Evolutionary conservation across 2,888 invertebrate genomes (phyloP).

Genomic region (Ectropis crepuscularia): DNA sequence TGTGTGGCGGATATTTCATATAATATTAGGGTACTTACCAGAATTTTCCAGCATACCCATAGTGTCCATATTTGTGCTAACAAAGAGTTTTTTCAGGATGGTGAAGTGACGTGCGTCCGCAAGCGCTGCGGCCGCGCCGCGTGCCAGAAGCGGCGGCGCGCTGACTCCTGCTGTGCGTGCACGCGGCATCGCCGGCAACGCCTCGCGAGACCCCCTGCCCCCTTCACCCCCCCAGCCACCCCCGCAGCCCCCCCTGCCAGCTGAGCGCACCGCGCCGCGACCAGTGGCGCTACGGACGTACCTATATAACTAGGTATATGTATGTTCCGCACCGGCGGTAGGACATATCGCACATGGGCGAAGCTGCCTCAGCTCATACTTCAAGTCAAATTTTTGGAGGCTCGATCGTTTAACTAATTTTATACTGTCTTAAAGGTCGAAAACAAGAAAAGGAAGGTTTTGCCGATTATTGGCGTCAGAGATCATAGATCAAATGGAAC

Average conservation of each 20-base stretch:
- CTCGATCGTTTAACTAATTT: slow-evolving; percentile 1
- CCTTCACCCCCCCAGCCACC: slow-evolving; percentile 48
- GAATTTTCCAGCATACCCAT: no score
- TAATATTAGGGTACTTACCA: no score
- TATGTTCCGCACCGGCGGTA: slow-evolving; percentile 24
- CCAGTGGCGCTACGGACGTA: slow-evolving; percentile 13
- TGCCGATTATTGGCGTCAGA: slow-evolving; percentile 1
- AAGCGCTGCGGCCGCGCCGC: slow-evolving; percentile 91
- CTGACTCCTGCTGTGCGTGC: slow-evolving; percentile 87
- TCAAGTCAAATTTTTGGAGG: slow-evolving; percentile 11
- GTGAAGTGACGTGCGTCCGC: slow-evolving; percentile 91
- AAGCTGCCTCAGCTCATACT: slow-evolving; percentile 7
- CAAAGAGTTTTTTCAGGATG: slow-evolving; percentile 85
- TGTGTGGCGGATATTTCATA: no score
- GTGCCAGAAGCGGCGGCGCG: slow-evolving; percentile 83
- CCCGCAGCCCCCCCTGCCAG: slow-evolving; percentile 53
- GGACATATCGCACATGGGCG: slow-evolving; percentile 25
- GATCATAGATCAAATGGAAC: not conserved
- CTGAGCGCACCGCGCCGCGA: slow-evolving; percentile 53
- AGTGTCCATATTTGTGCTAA: no score
- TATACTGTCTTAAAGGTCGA: not conserved
- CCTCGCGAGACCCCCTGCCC: slow-evolving; percentile 47
- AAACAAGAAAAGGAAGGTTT: not conserved
- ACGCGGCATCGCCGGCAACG: slow-evolving; percentile 83
- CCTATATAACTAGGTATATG: slow-evolving; percentile 24